Conservation (phyloP, 2,113 vertebrate genomes). For the Chloropsis cyanopogon region DNA sequence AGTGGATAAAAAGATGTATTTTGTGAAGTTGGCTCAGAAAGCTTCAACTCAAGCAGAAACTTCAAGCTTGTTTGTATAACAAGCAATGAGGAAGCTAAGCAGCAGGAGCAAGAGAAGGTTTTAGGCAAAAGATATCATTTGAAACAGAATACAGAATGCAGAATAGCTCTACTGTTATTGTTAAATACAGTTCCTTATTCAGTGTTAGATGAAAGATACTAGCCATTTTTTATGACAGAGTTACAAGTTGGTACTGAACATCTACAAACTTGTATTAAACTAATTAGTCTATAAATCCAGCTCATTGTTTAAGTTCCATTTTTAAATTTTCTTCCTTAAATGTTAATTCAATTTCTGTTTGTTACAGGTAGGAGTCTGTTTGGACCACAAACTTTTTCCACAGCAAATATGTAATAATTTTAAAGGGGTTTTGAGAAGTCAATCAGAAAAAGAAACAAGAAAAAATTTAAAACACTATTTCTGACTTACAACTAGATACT, state of each 20-base stretch:
- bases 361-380: not conserved
- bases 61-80: not conserved
- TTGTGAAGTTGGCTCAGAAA: not conserved
- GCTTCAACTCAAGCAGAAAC: not conserved
- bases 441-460: not conserved
- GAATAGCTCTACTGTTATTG: not conserved
- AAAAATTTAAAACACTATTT: not conserved
- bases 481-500: not conserved
- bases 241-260: not conserved
- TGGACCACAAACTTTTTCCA: not conserved
- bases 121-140: not conserved
- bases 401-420: not conserved
- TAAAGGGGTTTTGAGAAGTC: not conserved
- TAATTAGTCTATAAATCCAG: not conserved
- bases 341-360: not conserved
- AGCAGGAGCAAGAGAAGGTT: not conserved
- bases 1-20: not conserved
- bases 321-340: not conserved
- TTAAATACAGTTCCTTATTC: not conserved
- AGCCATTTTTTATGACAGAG: not conserved
- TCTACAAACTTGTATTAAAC: not conserved
- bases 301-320: not conserved
- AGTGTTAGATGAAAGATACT: not conserved
- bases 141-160: not conserved
- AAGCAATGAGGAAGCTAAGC: not conserved